phyloP scores from a whole-genome alignment of 2,113 vertebrate genomes.

The Cisticola juncidis region DNA sequence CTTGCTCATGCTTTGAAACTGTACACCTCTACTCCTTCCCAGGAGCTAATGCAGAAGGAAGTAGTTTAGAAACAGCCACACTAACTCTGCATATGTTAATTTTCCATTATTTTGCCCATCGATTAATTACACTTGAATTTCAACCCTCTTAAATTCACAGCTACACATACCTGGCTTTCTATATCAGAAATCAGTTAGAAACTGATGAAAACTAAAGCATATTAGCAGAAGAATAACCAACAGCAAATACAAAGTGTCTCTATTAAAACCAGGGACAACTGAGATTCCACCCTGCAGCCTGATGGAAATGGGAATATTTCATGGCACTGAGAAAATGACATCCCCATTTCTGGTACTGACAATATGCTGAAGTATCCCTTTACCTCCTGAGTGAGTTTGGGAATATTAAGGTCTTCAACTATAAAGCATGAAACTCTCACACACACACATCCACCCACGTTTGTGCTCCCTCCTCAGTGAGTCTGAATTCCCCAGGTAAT shows the following conservation, averaged over 20 bases:
- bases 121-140: neutral
- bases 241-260: neutral
- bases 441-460: neutral
- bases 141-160: neutral
- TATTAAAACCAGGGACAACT: neutral
- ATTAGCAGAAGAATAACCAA: neutral
- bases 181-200: neutral
- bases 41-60: neutral
- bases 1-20: neutral
- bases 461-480: neutral
- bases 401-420: neutral
- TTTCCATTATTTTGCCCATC: neutral
- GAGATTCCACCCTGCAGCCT: neutral
- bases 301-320: neutral
- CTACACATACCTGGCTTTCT: neutral
- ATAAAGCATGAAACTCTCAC: neutral
- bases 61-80: neutral
- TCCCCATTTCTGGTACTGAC: neutral
- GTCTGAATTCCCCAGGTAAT: neutral
- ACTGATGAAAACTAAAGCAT: neutral
- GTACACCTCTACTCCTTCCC: neutral
- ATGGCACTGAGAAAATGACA: neutral
- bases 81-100: neutral
- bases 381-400: neutral
- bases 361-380: neutral